Evolutionary conservation across 2,797 vertebrate genomes (phyloP), one percentile per base, ranked within the genome.

Genomic region (Intellagama lesueurii): DNA sequence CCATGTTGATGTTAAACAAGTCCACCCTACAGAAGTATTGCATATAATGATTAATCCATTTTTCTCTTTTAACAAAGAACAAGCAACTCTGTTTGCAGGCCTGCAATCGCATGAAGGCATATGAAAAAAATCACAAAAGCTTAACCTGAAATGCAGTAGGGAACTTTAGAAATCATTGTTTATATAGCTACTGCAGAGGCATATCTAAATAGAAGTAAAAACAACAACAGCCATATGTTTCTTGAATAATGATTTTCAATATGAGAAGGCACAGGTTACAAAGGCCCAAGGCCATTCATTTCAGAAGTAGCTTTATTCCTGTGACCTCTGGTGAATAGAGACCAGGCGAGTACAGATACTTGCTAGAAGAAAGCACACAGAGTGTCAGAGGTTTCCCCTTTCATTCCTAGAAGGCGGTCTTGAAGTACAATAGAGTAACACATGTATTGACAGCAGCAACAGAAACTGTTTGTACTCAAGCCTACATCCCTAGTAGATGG

Each of bases 401-500:
- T 64, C 68, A 22, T 80, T 60, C 35, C 76, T 44, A 72, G 49
- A 35, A 60, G 82, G 49, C 70, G 77, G 30, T 60, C 12, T 2
- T 66, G 40, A 8, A 68, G 68, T 26, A 75, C 88, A 68, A 11
- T 64, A n/a, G 40, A 81, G 52, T 19, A 66, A 73, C 83, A 47
- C 69, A 28, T 64, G 19, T 32, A 66, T 30, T 75, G 49, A 79
- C 35, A 84, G 47, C 35, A 83, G 35, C 52, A 79, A 75, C 68
- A 70, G 75, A 72, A 79, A 85, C 35, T n/a, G 76, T n/a, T 78
- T 84, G 64, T 79, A 79, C 47, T 84, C n/a, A n/a, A 52, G 26
- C 64, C 64, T 80, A 78, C 72, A 12, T 56, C 75, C 60, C 32
- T 77, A 72, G 83, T 68, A 52, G 44, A 49, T 64, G 78, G 7